Base-by-base conservation (phyloP, 1,140 invertebrate species). In the Sycophaga agraensis region DNA sequence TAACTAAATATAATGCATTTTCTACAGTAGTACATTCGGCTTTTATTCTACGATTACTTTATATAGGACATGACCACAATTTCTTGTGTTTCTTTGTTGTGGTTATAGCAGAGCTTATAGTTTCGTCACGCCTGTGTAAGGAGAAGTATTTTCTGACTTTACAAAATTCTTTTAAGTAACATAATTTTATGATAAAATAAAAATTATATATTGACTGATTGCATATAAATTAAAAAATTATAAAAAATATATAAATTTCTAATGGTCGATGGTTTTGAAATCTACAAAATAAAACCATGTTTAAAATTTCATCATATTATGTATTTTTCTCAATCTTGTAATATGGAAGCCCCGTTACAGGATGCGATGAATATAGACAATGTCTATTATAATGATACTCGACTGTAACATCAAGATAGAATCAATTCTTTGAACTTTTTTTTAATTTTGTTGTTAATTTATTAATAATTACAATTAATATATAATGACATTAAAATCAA, bases 341-440 rank as follows among this genome's bases (percentile, higher is more conserved):
- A 58, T 63, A 63, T 58, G 61, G 61, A 63, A 63, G 55, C 55
- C 54, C 55, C 21, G 22, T 45, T 63, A 58, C 40, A 63, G n/a
- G n/a, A 14, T 63, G 55, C 49, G 22, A 26, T 16, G 45, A 22
- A 57, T 53, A 58, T n/a, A n/a, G 53, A 51, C 22, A 58, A 58
- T 19, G 61, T 39, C 61, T 63, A 63, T 63, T 63, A 63, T 54
- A 63, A 63, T 63, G 21, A 57, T 53, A 57, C 45, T 28, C 28
- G 58, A 63, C 49, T 53, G 26, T 53, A 63, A 63, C 61, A 58
- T 53, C 53, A 53, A 63, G 40, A 63, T 58, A 22, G 24, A 17
- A 35, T 46, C 51, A 53, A 60, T 37, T 16, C n/a, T 43, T 37
- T 17, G 46, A 51, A 17, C 8, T 45, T 21, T 59, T 14, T 5